phyloP scores from a whole-genome alignment of 1,140 invertebrate genomes.

The Hypsibius dujardini region DNA sequence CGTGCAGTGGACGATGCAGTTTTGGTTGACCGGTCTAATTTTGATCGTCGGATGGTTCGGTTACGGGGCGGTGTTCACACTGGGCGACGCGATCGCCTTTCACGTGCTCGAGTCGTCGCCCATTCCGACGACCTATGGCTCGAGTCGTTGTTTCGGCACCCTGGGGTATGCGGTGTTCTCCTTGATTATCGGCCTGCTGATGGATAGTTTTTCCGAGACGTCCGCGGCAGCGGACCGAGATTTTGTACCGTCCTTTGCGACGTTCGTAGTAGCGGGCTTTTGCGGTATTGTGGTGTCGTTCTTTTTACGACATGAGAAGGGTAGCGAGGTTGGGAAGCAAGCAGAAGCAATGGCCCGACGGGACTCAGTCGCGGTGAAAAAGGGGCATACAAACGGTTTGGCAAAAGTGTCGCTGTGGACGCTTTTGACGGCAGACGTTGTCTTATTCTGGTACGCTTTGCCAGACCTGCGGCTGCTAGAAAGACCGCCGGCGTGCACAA shows the following conservation, averaged over 20 bases:
- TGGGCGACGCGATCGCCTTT: slow-evolving; percentile 7
- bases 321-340: neutral
- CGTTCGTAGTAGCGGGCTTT: neutral
- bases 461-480: too few species aligned
- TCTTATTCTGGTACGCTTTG: too few species aligned
- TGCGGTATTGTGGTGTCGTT: neutral
- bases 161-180: neutral
- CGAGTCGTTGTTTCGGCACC: neutral
- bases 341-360: too few species aligned
- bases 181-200: neutral
- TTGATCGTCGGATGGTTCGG: slow-evolving; percentile 6
- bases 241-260: neutral
- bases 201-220: neutral
- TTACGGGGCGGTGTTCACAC: neutral
- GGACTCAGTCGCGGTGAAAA: too few species aligned
- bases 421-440: too few species aligned
- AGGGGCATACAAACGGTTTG: too few species aligned
- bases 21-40: neutral
- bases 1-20: slow-evolving; percentile 6
- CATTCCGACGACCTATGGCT: neutral
- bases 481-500: too few species aligned
- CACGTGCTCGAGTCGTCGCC: neutral
- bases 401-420: too few species aligned
- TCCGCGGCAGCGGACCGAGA: neutral
- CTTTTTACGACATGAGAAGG: neutral